Evolutionary conservation across 2,888 invertebrate genomes (phyloP).

Genomic region (Pristionchus japonicus): DNA sequence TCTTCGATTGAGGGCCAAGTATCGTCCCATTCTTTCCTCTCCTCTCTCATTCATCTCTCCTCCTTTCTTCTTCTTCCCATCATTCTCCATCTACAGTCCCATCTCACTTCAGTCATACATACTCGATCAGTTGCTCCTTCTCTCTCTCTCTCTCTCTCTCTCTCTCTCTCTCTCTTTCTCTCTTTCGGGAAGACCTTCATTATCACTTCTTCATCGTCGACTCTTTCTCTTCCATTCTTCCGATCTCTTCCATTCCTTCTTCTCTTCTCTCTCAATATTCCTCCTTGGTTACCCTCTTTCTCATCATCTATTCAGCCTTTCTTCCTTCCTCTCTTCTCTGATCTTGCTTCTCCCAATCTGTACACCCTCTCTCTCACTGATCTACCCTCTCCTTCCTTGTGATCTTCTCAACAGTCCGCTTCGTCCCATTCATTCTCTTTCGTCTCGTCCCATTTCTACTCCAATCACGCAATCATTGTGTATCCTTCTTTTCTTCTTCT

Average conservation of each 20-base stretch:
- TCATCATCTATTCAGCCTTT: constrained; percentile 30
- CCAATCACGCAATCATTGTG: constrained; percentile 37
- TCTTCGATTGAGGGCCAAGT: not conserved
- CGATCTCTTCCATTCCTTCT: constrained; percentile 20
- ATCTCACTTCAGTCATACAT: constrained; percentile 41
- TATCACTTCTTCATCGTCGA: constrained; percentile 41
- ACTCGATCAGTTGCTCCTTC: constrained; percentile 9
- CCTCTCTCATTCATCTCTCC: not conserved
- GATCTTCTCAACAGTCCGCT: not conserved
- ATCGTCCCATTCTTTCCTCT: not conserved
- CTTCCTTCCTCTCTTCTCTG: constrained; percentile 18
- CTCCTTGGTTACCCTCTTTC: constrained; percentile 37
- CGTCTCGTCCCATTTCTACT: constrained; percentile 11
- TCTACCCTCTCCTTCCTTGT: not conserved
- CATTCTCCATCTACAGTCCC: not conserved
- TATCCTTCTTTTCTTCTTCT: constrained; percentile 7
- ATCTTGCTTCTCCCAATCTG: not conserved
- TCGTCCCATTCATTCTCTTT: not conserved
- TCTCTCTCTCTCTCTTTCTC: constrained; percentile 34
- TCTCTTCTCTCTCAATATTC: not conserved
- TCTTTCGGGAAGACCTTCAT: constrained; percentile 47
- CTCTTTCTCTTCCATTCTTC: constrained; percentile 35
- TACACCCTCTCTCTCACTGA: not conserved
- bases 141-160: constrained; percentile 43
- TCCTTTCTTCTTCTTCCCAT: constrained; percentile 6